Base-by-base conservation (phyloP, 1,140 invertebrate genomes). In the Heliconius himera region DNA sequence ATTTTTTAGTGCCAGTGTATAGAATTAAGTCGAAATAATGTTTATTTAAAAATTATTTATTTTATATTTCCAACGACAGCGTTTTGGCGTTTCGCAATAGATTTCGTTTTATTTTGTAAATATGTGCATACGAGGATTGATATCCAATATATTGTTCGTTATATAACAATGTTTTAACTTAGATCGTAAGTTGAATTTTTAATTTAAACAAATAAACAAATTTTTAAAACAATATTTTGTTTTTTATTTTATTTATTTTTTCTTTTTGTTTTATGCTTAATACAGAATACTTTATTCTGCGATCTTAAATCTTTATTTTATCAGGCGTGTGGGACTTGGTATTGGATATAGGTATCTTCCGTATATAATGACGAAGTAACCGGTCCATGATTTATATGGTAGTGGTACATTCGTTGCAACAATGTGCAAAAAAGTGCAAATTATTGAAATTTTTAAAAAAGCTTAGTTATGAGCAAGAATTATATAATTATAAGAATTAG, bases 111-210 rank as follows among this genome's bases (percentile, higher is more conserved):
- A 85, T 91, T 91, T 93, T 93, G 92, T 93, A 93, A 92, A 93
- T 93, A 93, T 93, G 91, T 93, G 92, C 91, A 93, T 93, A 93
- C 85, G 84, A 79, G 86, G 83, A 86, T 82, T 86, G 87, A 86
- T 87, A 88, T 89, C 86, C 86, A 70, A 83, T 84, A 82, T 85
- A 83, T 84, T 81, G 73, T 83, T 89, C 82, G 83, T 84, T 81
- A 81, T 82, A 78, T 83, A 85, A 83, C 77, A 81, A 85, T 87
- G 83, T 85, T 89, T 85, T 86, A 88, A 88, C 84, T 82, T 89
- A 87, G 84, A 38, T 76, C 73, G 54, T 89, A 89, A 89, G 83
- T 72, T 79, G 71, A 83, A 81, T 78, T 81, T 81, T 80, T 81
- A 79, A 82, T 74, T 82, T 80, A 74, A 84, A 86, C 75, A 84